Evolutionary conservation across 53 echinoderm and acorn worm genomes (phyloP), one percentile per base, ranked within the genome.

Genomic region (Holothuria leucospilota): DNA sequence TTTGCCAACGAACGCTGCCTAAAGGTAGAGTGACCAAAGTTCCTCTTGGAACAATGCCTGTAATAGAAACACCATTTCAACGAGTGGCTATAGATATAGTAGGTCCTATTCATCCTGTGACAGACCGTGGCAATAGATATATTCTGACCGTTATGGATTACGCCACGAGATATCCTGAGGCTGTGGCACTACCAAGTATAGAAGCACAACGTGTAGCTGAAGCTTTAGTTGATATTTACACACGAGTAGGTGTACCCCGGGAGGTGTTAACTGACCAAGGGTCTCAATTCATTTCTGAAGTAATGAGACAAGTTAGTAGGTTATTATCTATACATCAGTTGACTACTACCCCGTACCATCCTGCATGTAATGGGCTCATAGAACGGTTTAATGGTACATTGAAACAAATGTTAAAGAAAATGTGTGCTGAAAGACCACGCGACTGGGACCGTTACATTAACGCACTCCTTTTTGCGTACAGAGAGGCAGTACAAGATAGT

Each of bases 11-110:
- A 13, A 82, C 92, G 11, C 29, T 89, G 40, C 81, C 78, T 14
- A 86, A 86, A 66, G 89, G 92, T 24, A 89, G 67, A 51, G 89
- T 92, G 13, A 63, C 81, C 26, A 92, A 92, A 38, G 92, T 92
- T 15, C 92, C 89, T 5, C 59, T 92, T 6, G 88, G 92, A 61
- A 39, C 51, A 4, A 85, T 88, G 42, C 92, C 91, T 8, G 21
- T 92, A 18, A 92, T 88, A 15, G 85, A 89, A 14, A 85, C 69
- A 63, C 92, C 89, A 20, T 92, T 89, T 65, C 46, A 63, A 49
- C 61, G 92, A 24, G 66, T 92, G 8, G 89, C 92, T 15, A 82
- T 92, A 20, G 86, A 92, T 46, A 62, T 88, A 26, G 82, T 88
- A 20, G 88, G 88, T 9, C 92, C 92, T 4, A 92, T 88, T 10